phyloP scores from a whole-genome alignment of 2,888 invertebrate genomes.

The Xestia rhomboidea region DNA sequence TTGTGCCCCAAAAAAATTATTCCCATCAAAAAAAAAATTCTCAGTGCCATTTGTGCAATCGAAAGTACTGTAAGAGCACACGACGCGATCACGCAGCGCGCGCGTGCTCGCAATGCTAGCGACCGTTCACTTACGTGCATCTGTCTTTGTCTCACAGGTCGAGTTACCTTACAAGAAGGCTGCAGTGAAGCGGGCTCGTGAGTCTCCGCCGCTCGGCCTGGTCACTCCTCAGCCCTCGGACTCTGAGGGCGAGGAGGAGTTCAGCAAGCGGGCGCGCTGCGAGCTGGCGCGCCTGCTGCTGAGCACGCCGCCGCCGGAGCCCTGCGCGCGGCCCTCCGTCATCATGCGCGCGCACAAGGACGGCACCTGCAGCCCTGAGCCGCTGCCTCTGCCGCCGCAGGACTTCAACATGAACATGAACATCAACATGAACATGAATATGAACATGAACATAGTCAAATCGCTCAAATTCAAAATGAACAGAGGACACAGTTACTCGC shows the following conservation, averaged over 20 bases:
- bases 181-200: constrained; percentile 81
- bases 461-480: constrained; percentile 94
- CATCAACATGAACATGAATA: constrained; percentile 84
- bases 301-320: constrained; percentile 91
- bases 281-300: constrained; percentile 90
- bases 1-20: constrained; percentile 34
- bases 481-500: constrained; percentile 91
- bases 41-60: constrained; percentile 81
- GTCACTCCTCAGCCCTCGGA: constrained; percentile 97
- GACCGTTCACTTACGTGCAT: constrained; percentile 86
- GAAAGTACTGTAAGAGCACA: constrained; percentile 81
- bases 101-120: constrained; percentile 80
- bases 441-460: constrained; percentile 92
- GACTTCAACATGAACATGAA: constrained; percentile 73
- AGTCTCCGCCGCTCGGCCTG: constrained; percentile 83
- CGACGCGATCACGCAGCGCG: constrained; percentile 84
- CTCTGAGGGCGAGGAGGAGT: constrained; percentile 93
- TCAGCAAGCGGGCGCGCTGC: constrained; percentile 84
- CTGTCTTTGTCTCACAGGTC: constrained; percentile 87
- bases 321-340: constrained; percentile 92
- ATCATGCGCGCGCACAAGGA: constrained; percentile 96
- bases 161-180: constrained; percentile 86
- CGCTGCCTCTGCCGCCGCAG: constrained; percentile 79
- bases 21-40: constrained; percentile 52
- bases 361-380: constrained; percentile 92